Percentiles rank a stretch among this genome's conserved stretches.
Evolutionary conservation across 2,797 vertebrate species (phyloP).

Genomic region (Notolepis coatsorum): DNA sequence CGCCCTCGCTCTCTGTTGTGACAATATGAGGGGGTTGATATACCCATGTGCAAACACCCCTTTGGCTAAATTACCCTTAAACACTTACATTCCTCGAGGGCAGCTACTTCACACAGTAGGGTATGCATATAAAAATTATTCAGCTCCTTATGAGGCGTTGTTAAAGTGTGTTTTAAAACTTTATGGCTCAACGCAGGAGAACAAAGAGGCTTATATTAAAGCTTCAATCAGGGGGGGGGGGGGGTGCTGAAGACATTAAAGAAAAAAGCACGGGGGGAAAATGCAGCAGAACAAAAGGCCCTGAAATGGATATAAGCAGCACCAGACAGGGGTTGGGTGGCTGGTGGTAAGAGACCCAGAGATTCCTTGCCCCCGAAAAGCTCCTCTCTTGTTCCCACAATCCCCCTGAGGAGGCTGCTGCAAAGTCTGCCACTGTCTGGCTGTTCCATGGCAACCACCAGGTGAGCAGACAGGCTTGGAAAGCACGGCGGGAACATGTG

Average conservation of each 20-base stretch:
- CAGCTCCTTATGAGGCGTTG: conserved; percentile 28
- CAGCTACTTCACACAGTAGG: conserved; percentile 45
- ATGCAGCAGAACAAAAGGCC: neutral
- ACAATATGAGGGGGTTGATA: conserved; percentile 41
- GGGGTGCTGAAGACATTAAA: conserved; percentile 40
- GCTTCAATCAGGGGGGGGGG: conserved; percentile 19
- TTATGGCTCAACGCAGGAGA: conserved; percentile 46
- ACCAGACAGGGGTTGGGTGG: conserved; percentile 14
- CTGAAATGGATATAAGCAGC: conserved; percentile 17
- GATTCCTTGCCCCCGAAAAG: conserved; percentile 65
- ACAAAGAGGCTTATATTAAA: conserved; percentile 44
- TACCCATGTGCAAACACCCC: conserved; percentile 53
- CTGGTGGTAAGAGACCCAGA: conserved; percentile 29
- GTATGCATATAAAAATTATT: conserved; percentile 39
- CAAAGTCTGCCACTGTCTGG: conserved; percentile 83
- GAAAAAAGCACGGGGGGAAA: neutral
- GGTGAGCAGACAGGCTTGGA: conserved; percentile 81
- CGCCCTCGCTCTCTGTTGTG: conserved; percentile 21
- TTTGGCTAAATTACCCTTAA: conserved; percentile 59
- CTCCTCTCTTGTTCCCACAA: conserved; percentile 71
- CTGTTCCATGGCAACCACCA: conserved; percentile 88
- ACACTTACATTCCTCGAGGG: conserved; percentile 34
- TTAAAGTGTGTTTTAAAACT: conserved; percentile 53
- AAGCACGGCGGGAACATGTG: conserved; percentile 76
- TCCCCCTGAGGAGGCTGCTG: conserved; percentile 73